Percentiles rank a stretch among this genome's conserved stretches.
Evolutionary conservation across 2,797 vertebrate genomes (phyloP).

Genomic region (Tragelaphus eurycerus): DNA sequence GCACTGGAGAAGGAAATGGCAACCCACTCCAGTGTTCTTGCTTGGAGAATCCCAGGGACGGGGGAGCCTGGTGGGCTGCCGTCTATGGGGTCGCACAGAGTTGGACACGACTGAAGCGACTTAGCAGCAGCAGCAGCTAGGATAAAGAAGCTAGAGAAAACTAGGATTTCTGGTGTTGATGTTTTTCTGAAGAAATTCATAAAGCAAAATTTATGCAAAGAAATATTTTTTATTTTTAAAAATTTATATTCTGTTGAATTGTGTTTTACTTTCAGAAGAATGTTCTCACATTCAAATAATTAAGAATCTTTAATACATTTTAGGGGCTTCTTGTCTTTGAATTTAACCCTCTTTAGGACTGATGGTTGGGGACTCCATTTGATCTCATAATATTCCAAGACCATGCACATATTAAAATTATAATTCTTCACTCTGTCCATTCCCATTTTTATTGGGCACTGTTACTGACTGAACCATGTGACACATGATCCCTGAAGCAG

Average conservation of each 20-base stretch:
- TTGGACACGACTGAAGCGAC: no score
- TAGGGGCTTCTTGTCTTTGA: neutral
- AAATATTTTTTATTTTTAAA: neutral
- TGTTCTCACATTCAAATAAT: neutral
- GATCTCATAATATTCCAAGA: neutral
- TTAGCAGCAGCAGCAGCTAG: neutral
- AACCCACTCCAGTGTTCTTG: no score
- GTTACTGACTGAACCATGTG: neutral
- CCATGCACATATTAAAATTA: neutral
- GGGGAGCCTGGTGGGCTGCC: no score
- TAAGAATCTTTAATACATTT: neutral
- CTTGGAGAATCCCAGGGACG: no score
- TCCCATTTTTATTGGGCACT: neutral
- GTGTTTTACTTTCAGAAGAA: neutral
- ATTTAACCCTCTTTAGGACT: neutral
- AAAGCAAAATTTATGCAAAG: neutral
- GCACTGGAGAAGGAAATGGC: no score
- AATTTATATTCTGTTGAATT: neutral
- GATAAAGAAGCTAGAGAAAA: neutral
- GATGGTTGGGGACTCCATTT: neutral
- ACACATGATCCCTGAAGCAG: neutral
- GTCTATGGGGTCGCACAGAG: no score
- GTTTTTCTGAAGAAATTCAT: neutral
- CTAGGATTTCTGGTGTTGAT: neutral
- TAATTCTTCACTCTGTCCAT: neutral